Conservation (phyloP, 2,113 vertebrate genomes). For the Neolamprologus cancellatus region DNA sequence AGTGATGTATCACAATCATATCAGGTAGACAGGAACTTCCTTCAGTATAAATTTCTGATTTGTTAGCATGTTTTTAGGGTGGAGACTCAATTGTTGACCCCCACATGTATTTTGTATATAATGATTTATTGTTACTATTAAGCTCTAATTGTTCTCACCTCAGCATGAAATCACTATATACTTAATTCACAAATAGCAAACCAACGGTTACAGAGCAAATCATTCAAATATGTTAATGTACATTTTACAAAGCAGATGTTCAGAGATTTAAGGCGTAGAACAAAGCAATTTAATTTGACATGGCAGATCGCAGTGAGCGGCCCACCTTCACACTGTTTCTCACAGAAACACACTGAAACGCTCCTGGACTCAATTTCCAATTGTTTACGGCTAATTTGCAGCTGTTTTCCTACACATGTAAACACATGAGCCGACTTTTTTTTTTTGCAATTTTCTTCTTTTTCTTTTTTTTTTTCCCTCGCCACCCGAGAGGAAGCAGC, state of each 20-base stretch:
- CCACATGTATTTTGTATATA: neutral
- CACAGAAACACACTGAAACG: neutral
- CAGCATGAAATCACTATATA: neutral
- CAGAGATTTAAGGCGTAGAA: neutral
- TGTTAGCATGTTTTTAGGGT: neutral
- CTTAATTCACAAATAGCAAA: neutral
- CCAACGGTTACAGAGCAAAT: neutral
- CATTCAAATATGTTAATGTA: neutral
- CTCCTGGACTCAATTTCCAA: slow-evolving; percentile 15
- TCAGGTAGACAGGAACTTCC: neutral
- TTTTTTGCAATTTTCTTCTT: neutral
- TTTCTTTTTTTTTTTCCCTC: accelerated
- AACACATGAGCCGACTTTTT: neutral
- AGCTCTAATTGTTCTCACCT: neutral
- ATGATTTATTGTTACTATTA: neutral
- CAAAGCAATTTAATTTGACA: neutral
- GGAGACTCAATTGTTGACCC: neutral
- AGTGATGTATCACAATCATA: neutral
- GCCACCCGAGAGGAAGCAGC: neutral
- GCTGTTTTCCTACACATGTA: slow-evolving; percentile 37
- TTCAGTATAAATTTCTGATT: neutral
- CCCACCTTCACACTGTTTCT: neutral
- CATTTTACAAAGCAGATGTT: slow-evolving; percentile 30
- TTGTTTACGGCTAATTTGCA: slow-evolving; percentile 53
- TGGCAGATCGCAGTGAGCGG: neutral